Evolutionary conservation across 1,140 invertebrate species (phyloP), one percentile per base, ranked within the genome.

Genomic region (Telenomus remus): DNA sequence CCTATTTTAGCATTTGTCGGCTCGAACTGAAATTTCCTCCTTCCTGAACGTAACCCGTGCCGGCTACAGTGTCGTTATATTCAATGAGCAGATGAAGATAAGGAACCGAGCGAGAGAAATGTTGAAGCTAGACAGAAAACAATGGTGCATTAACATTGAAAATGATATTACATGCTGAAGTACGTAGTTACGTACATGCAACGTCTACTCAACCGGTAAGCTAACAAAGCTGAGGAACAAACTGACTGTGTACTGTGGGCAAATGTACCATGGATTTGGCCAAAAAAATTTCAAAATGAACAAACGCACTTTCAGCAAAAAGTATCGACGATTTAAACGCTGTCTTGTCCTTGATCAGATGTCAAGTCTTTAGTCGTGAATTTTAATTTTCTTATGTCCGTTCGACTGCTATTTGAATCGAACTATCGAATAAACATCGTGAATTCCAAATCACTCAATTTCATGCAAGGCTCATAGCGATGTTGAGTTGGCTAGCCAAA

Each of bases 111-210:
- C 71, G 63, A 76, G 56, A 71, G 74, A 69, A 72, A 59, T 70
- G 57, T 55, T 44, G n/a, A 69, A 53, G 76, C 63, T 54, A 65
- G 53, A 66, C 53, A 42, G 71, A 74, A 79, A 74, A 81, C 79
- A 79, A 81, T 81, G 70, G 77, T 56, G 70, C 77, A 81, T 81
- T 81, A 81, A 78, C 72, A 79, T 81, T 79, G 65, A 74, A 64
- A 68, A 66, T 79, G 77, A 78, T 79, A 79, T 81, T 76, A 75
- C 76, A 79, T 74, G 68, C 49, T 61, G 55, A 49, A 44, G 61
- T 70, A 61, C 53, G 59, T 57, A 47, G 39, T 12, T 76, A 65
- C 35, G 60, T 76, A 72, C 57, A 69, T 48, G 73, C 53, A 73
- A 59, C 63, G 49, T 69, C 65, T 57, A 76, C 68, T 72, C 63